Base-by-base conservation (phyloP, 2,888 invertebrate genomes). In the Craniophora ligustri region DNA sequence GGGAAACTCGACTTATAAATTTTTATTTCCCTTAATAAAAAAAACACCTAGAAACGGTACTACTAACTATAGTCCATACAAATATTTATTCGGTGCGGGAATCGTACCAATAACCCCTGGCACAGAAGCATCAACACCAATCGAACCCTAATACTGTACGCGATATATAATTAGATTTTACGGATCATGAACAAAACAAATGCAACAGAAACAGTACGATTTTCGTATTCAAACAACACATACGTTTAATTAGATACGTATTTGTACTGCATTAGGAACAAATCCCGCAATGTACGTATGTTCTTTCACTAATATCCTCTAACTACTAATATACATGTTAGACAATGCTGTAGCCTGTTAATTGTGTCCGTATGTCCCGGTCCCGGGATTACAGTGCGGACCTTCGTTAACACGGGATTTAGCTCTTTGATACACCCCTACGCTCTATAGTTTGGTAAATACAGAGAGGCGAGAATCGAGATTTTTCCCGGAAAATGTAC, bases 341-440 rank as follows among this genome's bases (percentile, higher is more conserved):
- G 62, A 77, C 75, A 75, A 76, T 69, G 36, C 56, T 66, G 67
- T 56, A 76, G 76, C 82, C 72, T 78, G 85, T 86, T 87, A 87
- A 85, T 86, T 87, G 82, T 81, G 82, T 81, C 80, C 66, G 62
- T 63, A 65, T 75, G 75, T 76, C 71, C 78, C 72, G 59, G 53
- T 48, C 57, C 58, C 74, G 75, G 82, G 87, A 84, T 87, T 86
- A 85, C 78, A 67, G 66, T 67, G 67, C 78, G 75, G 72, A 76
- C 78, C 83, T 86, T 87, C 86, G 87, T 87, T 88, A 88, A 83
- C 84, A 72, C 76, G 72, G 85, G 86, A 84, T 86, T 86, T 84
- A 75, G 77, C 80, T 82, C 80, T 84, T 84, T 83, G 79, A 79
- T 77, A 76, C 72, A 77, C 67, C 68, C 69, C 48, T 47, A 57